Base-by-base conservation (phyloP, 2,888 invertebrate species). In the Tubiluchus corallicola region DNA sequence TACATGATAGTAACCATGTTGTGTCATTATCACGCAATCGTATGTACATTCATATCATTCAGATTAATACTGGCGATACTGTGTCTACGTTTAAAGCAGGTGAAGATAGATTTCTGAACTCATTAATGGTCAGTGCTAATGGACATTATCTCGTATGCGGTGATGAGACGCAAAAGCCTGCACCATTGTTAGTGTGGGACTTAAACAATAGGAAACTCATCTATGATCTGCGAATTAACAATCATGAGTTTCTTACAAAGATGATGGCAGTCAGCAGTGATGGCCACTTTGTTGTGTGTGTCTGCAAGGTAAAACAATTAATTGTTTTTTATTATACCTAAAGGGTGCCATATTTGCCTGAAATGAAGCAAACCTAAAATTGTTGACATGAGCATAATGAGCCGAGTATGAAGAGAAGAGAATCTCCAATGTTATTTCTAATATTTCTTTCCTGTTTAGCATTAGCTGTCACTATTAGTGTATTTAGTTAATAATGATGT, bases 161-260 rank as follows among this genome's bases (percentile, higher is more conserved):
- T 4, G 85, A 87, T 63, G 85, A 85, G 68, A 84, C 84, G 1
- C 84, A 85, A 64, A 85, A 84, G 61, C 85, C 85, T 16, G 85
- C 84, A 64, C 84, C 84, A 0, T 67, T 87, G 50, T 72, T 87
- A 39, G 85, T 87, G 21, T 87, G 85, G 85, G 82, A 83, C 55
- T 68, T 87, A 50, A 74, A 79, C 37, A 81, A 82, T 17, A 72
- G 81, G 45, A 84, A 84, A 62, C 68, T 87, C 49, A 70, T 84
- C 17, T 83, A 85, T 59, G 85, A 87, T 64, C 71, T 87, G 51
- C 71, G 85, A 53, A 83, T 87, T 61, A 79, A 82, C 2, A 82
- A 83, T 59, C 85, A 87, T 58, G 84, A 85, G 66, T 85, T 85
- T 61, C 68, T 82, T 50, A 84, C 85, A 2, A 74, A 76, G 3